phyloP scores from a whole-genome alignment of 1,140 invertebrate species.

The Eupristina koningsbergeri region DNA sequence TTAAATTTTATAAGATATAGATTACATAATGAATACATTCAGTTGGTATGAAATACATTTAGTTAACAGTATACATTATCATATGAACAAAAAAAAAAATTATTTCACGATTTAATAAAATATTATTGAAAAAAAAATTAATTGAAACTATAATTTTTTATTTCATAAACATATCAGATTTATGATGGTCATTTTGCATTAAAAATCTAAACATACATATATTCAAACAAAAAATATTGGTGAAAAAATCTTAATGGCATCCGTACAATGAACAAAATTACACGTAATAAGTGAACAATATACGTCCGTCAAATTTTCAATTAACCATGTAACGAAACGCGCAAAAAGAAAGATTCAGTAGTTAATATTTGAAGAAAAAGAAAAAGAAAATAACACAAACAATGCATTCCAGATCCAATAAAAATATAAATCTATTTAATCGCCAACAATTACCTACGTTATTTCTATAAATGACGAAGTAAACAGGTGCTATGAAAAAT shows the following conservation, averaged over 20 bases:
- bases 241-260: not conserved
- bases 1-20: not conserved
- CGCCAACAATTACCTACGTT: too few species aligned
- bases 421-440: not conserved
- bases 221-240: not conserved
- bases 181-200: not conserved
- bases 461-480: not conserved
- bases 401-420: too few species aligned
- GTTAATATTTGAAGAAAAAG: not conserved
- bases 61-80: not conserved
- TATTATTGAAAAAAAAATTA: not conserved
- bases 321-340: not conserved
- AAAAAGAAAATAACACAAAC: not conserved
- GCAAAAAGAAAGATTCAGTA: conserved; percentile 7
- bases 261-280: not conserved
- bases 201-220: not conserved
- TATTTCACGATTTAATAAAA: not conserved
- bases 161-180: not conserved
- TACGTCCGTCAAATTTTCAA: not conserved
- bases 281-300: not conserved
- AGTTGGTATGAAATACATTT: not conserved
- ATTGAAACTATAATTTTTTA: not conserved
- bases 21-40: not conserved
- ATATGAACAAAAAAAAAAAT: not conserved
- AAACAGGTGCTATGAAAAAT: not conserved